A percentile compares a stretch with the other conserved stretches of the same genome.
Evolutionary conservation across 2,797 vertebrate species (phyloP).

Genomic region (Microcaecilia unicolor): DNA sequence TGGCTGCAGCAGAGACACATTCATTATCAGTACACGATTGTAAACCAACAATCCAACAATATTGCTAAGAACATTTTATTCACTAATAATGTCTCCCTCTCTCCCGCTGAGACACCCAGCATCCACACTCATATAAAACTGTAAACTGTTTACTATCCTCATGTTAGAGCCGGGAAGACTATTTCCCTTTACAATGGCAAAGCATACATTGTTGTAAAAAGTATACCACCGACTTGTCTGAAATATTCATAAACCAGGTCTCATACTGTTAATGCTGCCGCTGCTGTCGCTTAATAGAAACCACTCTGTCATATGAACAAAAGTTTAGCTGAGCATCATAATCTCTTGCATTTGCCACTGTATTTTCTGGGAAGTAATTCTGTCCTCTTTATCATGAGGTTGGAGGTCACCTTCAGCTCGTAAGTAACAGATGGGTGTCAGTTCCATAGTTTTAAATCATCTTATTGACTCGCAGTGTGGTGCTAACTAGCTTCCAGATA

Average conservation of each 20-base stretch:
- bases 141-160: too few relatives aligned
- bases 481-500: too few relatives aligned
- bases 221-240: neutral
- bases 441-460: fast-evolving
- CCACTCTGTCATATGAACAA: neutral
- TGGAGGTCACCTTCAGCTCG: constrained; percentile 13
- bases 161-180: neutral
- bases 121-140: too few relatives aligned
- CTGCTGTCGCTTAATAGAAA: too few relatives aligned
- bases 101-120: too few relatives aligned
- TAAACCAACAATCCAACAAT: too few relatives aligned
- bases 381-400: constrained; percentile 10
- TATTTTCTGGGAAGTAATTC: constrained; percentile 1
- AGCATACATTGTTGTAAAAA: neutral
- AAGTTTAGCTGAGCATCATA: constrained; percentile 20
- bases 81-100: too few relatives aligned
- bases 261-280: too few relatives aligned
- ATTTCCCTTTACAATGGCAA: neutral
- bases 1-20: too few relatives aligned
- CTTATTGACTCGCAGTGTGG: fast-evolving
- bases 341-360: constrained; percentile 5
- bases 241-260: too few relatives aligned
- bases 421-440: neutral
- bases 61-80: too few relatives aligned
- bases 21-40: too few relatives aligned